Evolutionary conservation across 92 coral and sea anemone genomes (phyloP).

Genomic region (Paramuricea clavata): DNA sequence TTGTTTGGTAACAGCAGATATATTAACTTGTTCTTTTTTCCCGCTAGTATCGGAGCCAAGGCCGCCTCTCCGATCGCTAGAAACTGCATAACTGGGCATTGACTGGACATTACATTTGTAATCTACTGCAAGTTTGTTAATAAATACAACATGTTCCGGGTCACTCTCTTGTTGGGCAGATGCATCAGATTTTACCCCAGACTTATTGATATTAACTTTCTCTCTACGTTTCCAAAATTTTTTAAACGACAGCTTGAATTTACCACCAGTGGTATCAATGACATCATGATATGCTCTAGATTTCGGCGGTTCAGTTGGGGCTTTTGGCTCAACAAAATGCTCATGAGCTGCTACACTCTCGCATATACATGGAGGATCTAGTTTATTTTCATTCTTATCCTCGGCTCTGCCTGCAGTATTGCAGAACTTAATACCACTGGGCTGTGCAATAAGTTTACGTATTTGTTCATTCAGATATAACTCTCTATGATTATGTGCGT

Average conservation of each 20-base stretch:
- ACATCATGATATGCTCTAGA: neutral
- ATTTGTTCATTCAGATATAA: slow-evolving; percentile 32
- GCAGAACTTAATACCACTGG: slow-evolving; percentile 32
- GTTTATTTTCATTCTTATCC: slow-evolving; percentile 18
- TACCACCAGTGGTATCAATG: slow-evolving; percentile 33
- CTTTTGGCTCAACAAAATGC: slow-evolving; percentile 14
- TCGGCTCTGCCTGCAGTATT: neutral
- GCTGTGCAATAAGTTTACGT: slow-evolving; percentile 40
- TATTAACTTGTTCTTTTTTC: slow-evolving; percentile 42
- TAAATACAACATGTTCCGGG: slow-evolving; percentile 26
- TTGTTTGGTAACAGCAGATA: slow-evolving; percentile 53
- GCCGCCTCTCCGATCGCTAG: slow-evolving; percentile 73
- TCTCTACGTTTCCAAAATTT: slow-evolving; percentile 42
- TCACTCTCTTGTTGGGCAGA: slow-evolving; percentile 21
- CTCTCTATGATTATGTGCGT: slow-evolving; percentile 16
- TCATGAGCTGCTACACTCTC: slow-evolving; percentile 29
- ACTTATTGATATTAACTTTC: slow-evolving; percentile 11
- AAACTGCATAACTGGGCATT: slow-evolving; percentile 51
- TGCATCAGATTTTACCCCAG: slow-evolving; percentile 27
- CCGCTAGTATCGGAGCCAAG: slow-evolving; percentile 58
- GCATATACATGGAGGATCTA: slow-evolving; percentile 1
- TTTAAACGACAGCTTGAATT: slow-evolving; percentile 34
- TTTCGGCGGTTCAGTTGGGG: slow-evolving; percentile 27
- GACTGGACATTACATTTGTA: slow-evolving; percentile 16
- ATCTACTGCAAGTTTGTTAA: slow-evolving; percentile 47